Evolutionary conservation across 2,888 invertebrate genomes (phyloP).

Genomic region (Chymomyza caudatula): DNA sequence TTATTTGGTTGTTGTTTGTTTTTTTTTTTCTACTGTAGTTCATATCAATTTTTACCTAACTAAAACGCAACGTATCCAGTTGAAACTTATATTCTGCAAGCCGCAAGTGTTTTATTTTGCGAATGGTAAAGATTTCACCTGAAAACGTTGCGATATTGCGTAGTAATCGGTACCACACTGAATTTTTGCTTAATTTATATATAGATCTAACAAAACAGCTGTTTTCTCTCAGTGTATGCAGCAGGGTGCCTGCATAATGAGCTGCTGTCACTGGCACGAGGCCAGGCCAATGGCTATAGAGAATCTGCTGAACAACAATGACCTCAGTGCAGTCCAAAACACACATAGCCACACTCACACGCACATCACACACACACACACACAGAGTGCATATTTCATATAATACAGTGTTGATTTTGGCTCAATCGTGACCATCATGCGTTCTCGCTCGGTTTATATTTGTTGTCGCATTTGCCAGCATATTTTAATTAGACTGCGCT

Average conservation of each 20-base stretch:
- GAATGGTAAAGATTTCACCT: too few relatives aligned
- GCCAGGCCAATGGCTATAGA: slow-evolving; percentile 29
- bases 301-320: slow-evolving; percentile 8
- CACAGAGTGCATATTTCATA: background rate
- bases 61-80: too few relatives aligned
- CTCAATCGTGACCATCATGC: background rate
- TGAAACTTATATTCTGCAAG: too few relatives aligned
- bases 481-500: slow-evolving; percentile 20
- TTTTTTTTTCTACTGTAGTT: too few relatives aligned
- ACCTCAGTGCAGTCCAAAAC: background rate
- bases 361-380: background rate
- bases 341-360: too few relatives aligned
- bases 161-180: too few relatives aligned
- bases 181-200: too few relatives aligned
- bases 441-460: background rate
- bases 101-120: too few relatives aligned
- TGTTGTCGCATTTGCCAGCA: slow-evolving; percentile 31
- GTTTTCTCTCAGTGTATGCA: background rate
- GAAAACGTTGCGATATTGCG: too few relatives aligned
- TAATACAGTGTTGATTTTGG: background rate
- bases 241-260: slow-evolving; percentile 45
- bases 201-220: too few relatives aligned
- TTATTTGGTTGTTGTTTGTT: too few relatives aligned
- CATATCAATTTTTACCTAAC: too few relatives aligned
- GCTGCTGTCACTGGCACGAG: slow-evolving; percentile 38